Base-by-base conservation (phyloP, 2,797 vertebrate genomes). In the Kryptopterus vitreolus region DNA sequence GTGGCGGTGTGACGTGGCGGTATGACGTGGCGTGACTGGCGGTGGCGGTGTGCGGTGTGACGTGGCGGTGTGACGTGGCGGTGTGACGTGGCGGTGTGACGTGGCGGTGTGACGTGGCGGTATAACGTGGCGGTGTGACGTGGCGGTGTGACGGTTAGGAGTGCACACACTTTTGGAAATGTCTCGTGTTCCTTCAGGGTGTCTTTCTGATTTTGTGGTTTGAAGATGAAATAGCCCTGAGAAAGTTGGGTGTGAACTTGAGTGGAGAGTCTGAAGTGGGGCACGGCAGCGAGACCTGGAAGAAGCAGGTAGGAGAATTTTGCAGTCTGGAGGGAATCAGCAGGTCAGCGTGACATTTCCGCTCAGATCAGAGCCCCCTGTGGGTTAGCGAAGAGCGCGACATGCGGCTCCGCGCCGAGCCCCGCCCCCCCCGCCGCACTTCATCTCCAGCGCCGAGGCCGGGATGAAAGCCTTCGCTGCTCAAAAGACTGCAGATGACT, bases 341-440 rank as follows among this genome's bases (percentile, higher is more conserved):
- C 43, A 4, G 78, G 66, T 58, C 53, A 69, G 66, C 38, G 43
- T 79, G 78, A 79, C 68, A 46, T 79, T 62, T 79, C 43, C 61
- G 71, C 53, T 74, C n/a, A 33, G 71, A 73, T 66, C 70, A 75
- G 53, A 62, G 73, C 58, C 68, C 31, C 13, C 46, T 24, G 26
- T 33, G 57, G 22, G 77, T 63, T 63, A 71, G 58, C 31, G 8
- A 33, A n/a, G 33, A 58, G 71, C 13, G 15, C 13, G 53, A 43
- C 22, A 58, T 74, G 71, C 3, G 33, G 50, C 11, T 2, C 20
- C 33, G 33, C 50, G 7, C 69, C 69, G 2, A n/a, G 50, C 11
- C 2, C 20, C 33, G 33, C 50, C 7, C 69, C 69, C 9, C 50
- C 2, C 10, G 33, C 58, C 43, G 58, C n/a, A 74, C 58, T 74